Base-by-base conservation (phyloP, 2,888 invertebrate species). In the Ophion costatus region DNA sequence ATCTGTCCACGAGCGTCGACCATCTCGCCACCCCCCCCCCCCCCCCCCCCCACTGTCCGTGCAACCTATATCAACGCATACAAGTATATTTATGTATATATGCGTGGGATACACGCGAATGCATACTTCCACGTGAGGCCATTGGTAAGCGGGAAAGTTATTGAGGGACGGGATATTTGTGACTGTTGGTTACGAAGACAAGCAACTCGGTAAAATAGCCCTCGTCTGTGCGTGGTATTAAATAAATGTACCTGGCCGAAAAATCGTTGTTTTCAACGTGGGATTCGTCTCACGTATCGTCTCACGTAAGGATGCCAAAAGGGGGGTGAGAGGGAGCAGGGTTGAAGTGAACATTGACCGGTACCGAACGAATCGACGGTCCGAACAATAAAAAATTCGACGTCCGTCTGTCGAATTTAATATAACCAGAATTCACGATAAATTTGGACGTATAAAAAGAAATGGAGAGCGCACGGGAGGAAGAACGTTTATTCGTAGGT, bases 1-100 rank as follows among this genome's bases (percentile, higher is more conserved):
- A 80, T 76, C 79, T 67, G 83, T 77, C 83, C 80, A 66, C 82
- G 76, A 80, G 74, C 74, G 77, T 83, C 83, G 70, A 80, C 74
- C 63, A 78, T 83, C 80, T 74, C 76, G 56, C 70, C 79, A 77
- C 63, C 63, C 85, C n/a, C n/a, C n/a, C n/a, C n/a, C n/a, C 63
- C 63, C 85, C 70, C 79, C 74, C 63, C 63, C 85, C 66, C 29
- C 20, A 22, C 74, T 64, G 67, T 61, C 69, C 17, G 20, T 56
- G 10, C 33, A 77, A 20, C 24, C 22, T 69, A 67, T 51, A 59
- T 66, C 38, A 17, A 5, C 10, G 14, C 22, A 38, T 17, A 63
- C 63, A 29, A 24, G 10, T 20, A 59, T 56, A 51, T 45, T 51
- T 38, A 38, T 33, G 33, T 70, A 70, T 64, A 29, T 64, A 64